Conservation (phyloP, 2,888 invertebrate genomes). For the Lochmaea capreae region DNA sequence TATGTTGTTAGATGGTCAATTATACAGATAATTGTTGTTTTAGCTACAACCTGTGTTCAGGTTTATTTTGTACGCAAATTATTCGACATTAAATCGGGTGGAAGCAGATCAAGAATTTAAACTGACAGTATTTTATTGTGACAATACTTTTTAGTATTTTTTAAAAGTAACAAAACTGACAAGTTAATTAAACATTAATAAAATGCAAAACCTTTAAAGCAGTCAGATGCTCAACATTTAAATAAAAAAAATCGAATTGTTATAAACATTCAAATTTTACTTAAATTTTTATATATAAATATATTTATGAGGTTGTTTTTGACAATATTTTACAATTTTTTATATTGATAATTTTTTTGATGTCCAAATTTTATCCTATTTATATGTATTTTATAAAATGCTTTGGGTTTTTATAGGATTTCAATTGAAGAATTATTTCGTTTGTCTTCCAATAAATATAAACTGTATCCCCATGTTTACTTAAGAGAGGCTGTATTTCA, state of each 20-base stretch:
- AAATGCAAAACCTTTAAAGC: no score
- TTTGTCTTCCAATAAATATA: neutral
- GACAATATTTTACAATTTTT: neutral
- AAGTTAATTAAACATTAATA: neutral
- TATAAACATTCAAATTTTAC: neutral
- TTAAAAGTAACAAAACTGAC: neutral
- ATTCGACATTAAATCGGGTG: conserved; percentile 81
- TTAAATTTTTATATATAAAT: neutral
- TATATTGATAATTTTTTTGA: neutral
- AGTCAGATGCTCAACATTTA: no score
- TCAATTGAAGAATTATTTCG: neutral
- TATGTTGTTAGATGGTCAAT: conserved; percentile 93
- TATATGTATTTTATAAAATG: neutral
- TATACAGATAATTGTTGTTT: conserved; percentile 85
- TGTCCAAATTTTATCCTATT: neutral
- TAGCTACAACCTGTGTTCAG: conserved; percentile 81
- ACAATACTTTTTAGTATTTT: neutral
- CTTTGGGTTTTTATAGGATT: neutral
- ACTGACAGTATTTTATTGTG: neutral
- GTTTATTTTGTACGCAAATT: conserved; percentile 91
- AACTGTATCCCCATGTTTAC: no score
- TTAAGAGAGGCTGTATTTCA: neutral
- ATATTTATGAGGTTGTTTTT: conserved; percentile 3
- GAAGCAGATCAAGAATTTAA: conserved; percentile 71
- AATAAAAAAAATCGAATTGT: no score